Evolutionary conservation across 2,888 invertebrate genomes (phyloP).

Genomic region (Azorinus chamasolen): DNA sequence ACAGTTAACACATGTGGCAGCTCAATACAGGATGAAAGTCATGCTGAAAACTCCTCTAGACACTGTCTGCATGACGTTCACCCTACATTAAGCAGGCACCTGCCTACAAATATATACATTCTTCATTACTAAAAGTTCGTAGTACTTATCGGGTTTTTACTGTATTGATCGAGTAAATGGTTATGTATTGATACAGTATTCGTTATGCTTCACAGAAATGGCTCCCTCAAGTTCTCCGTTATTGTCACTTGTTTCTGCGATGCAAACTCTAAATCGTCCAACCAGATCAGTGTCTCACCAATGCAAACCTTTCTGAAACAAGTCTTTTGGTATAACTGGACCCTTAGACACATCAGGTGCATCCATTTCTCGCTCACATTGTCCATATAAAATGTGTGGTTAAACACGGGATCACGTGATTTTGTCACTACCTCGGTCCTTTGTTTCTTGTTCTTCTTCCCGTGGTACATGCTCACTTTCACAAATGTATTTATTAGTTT

Average conservation of each 20-base stretch:
- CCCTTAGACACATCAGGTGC: slow-evolving; percentile 9
- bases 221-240: neutral
- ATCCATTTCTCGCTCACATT: slow-evolving; percentile 16
- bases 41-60: too few relatives aligned
- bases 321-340: slow-evolving; percentile 26
- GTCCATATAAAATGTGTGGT: slow-evolving; percentile 20
- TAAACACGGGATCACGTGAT: slow-evolving; percentile 22
- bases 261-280: slow-evolving; percentile 23
- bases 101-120: too few relatives aligned
- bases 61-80: too few relatives aligned
- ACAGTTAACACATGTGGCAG: too few relatives aligned
- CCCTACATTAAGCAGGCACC: too few relatives aligned
- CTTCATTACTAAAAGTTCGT: too few relatives aligned
- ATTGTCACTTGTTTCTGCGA: neutral
- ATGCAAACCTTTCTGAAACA: slow-evolving; percentile 2
- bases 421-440: slow-evolving; percentile 9
- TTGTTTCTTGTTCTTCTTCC: slow-evolving; percentile 1
- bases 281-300: slow-evolving; percentile 30
- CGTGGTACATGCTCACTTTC: slow-evolving; percentile 21
- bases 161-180: too few relatives aligned
- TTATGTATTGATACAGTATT: too few relatives aligned
- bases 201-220: neutral
- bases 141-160: too few relatives aligned
- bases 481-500: slow-evolving; percentile 17
- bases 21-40: too few relatives aligned